Base-by-base conservation (phyloP, 30 jellyfish, hydroid and myxozoan species). In the Hydra vulgaris region DNA sequence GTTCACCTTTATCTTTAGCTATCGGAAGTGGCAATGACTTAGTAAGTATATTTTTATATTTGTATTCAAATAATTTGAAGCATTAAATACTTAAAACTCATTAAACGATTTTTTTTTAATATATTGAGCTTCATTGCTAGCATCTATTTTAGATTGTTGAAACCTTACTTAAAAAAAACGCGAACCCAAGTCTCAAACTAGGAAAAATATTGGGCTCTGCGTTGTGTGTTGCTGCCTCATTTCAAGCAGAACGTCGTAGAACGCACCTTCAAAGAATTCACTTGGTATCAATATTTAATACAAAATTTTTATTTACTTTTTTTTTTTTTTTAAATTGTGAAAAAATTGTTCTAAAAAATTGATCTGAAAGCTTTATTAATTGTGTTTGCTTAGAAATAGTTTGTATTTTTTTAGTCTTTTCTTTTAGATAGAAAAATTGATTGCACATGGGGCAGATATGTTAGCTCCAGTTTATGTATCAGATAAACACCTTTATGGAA, bases 1-100 rank as follows among this genome's bases (percentile, higher is more conserved):
- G 87, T 67, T 86, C 98, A 7, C 94, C 98, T 19, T 87, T 91
- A 23, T 85, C 98, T 0, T 82, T 91, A 72, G 98, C 98, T 1
- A 91, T 91, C 24, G 61, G 86, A 25, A 81, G 96, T 79, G 97
- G 97, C 71, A 90, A 90, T 54, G 97, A 90, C 68, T 71, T 90
- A 75, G 97, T 90, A 74, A 77, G 95, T 19, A 7, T 76, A 22
- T 0, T 53, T 21, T 73, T n/a, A 16, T 15, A 21, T 21, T 3
- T 3, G 5, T 40, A 5, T 40, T 3, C 8, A 3, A 69, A 69
- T 69, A 20, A 69, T 69, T 20, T 40, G 61, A 40, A 3, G 61
- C 8, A 40, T 5, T 40, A 40, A 40, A 3, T 5, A 40, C 61
- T 12, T 40, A 40, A 40, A 40, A 40, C 61, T 40, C 61, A 40